Base-by-base conservation (phyloP, 1,140 invertebrate genomes). In the Plectrocnemia conspersa region DNA sequence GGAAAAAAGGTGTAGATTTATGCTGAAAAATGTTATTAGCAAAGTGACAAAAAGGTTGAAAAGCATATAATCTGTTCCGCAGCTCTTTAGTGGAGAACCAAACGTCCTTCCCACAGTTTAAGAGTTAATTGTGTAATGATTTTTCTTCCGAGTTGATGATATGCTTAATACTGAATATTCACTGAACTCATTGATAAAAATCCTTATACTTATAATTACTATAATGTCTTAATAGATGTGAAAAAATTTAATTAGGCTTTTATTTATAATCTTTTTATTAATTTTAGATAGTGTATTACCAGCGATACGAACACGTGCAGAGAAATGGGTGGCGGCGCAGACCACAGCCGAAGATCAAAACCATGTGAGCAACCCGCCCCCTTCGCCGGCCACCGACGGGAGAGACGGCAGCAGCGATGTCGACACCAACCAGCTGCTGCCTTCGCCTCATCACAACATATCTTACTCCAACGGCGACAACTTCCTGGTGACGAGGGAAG, bases 361-460 rank as follows among this genome's bases (percentile, higher is more conserved):
- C 44, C 62, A 65, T 9, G 80, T 83, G 25, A 83, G 81, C 3
- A 88, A 88, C 72, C 85, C 86, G 18, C 86, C 86, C 10, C 86
- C 86, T 9, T 87, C 85, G 24, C 86, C 86, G 3, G 86, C 83
- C 25, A 87, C 84, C 0, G 82, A 85, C 67, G 78, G 81, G 54
- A 81, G 83, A 18, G 85, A 86, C 63, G 79, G 83, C 65, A 81
- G 82, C 47, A 82, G 82, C 49, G 83, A 85, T 62, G 76, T 76
- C 9, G 71, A 76, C 55, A 70, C 71, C 10, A 77, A 78, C 76
- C 56, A 62, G 59, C 40, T 60, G 53, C 11, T 46, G 15, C 13
- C 48, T 25, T 18, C 64, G 60, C 63, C 56, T 59, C 11, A 65
- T 67, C 49, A 65, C 59, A 22, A 63, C 58, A 2, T 57, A 50